Base-by-base conservation (phyloP, 1,140 invertebrate species). In the Limonius californicus region DNA sequence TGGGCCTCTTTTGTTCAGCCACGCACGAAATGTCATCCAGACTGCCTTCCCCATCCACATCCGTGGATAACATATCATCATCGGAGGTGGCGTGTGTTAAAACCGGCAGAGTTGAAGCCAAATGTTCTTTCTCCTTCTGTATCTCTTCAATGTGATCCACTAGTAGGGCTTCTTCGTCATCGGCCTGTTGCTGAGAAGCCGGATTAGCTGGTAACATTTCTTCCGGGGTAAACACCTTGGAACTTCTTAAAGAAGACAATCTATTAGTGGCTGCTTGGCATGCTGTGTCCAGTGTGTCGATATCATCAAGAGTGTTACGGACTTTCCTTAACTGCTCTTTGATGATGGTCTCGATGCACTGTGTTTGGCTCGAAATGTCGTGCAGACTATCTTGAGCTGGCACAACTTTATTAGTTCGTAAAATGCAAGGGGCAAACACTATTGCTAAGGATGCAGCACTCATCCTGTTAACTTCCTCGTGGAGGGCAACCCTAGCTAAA, bases 401-500 rank as follows among this genome's bases (percentile, higher is more conserved):
- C 54, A 95, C 82, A 45, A 85, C 77, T 74, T 92, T 88, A 76
- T 91, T 91, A 27, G 92, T 93, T 54, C 94, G 82, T 59, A 98
- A 79, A 55, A 98, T 90, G 77, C 94, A 97, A 6, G 95, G 95
- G 9, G 94, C 94, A 80, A 97, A 97, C 45, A 98, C 92, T 67
- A 97, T 95, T 14, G 95, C 92, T 56, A 98, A 78, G 39, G 92
- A 91, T 69, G 91, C 91, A 0, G 92, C 83, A 65, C 88, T 92
- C 95, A 98, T 98, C 61, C 92, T 86, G 78, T 97, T 98, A 59
- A 88, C 87, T 27, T 91, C 83, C 79, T 97, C 94, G 69, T 93
- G 87, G 14, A 89, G 79, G 0, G 92, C 92, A 0, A 97, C 91
- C 65, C 91, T 84, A 0, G 94, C 92, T 66, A 98, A 78, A 79